phyloP scores from a whole-genome alignment of 2,888 invertebrate species.

The Drosophila mulleri region DNA sequence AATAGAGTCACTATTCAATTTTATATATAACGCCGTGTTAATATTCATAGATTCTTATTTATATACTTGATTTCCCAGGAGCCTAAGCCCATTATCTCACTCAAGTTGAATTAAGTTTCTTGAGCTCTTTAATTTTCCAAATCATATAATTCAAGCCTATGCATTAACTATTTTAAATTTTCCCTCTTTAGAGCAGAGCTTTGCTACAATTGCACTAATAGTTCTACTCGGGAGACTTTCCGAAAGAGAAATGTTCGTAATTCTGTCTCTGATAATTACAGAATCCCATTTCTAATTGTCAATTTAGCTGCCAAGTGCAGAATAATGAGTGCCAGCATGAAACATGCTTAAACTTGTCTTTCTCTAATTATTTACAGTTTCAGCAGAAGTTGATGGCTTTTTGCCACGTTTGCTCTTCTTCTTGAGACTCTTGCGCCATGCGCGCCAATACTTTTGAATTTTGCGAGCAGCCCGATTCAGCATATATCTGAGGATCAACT shows the following conservation, averaged over 20 bases:
- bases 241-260: no score
- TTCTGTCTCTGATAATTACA: no score
- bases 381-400: no score
- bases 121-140: constrained; percentile 9
- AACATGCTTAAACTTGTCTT: background rate
- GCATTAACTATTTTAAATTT: no score
- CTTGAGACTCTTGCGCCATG: constrained; percentile 29
- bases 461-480: constrained; percentile 39
- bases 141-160: no score
- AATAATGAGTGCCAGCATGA: no score
- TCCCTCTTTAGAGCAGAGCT: background rate
- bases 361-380: background rate
- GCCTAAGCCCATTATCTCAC: constrained; percentile 22
- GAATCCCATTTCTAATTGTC: no score
- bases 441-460: constrained; percentile 44
- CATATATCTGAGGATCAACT: constrained; percentile 9
- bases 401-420: background rate
- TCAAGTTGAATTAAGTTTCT: constrained; percentile 26
- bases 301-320: no score
- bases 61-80: constrained; percentile 1
- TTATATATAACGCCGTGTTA: constrained; percentile 2
- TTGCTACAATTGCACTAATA: constrained; percentile 19
- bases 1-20: background rate
- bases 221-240: no score
- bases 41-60: constrained; percentile 7